A percentile compares a stretch with the other conserved stretches of the same genome.
Conservation (phyloP, 2,797 vertebrate species). For the Natrix natrix region DNA sequence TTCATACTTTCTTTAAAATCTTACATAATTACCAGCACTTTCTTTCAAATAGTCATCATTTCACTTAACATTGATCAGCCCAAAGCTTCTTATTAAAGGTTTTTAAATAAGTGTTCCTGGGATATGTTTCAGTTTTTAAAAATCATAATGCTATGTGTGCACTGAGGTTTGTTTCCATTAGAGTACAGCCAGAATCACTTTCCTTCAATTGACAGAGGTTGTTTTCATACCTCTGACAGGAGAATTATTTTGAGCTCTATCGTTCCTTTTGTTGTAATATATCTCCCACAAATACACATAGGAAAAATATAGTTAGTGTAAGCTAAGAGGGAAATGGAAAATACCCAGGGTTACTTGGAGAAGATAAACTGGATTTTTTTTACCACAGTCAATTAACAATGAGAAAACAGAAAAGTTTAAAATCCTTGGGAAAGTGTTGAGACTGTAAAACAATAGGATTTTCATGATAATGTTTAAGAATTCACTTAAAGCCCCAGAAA, state of each 20-base stretch:
- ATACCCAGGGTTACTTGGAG: neutral
- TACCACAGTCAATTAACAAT: constrained; percentile 8
- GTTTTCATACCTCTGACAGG: neutral
- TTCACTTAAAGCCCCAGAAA: neutral
- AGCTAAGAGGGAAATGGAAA: too few relatives aligned
- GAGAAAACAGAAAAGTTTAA: neutral
- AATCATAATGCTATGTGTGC: neutral
- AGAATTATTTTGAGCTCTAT: neutral
- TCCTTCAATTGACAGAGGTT: neutral
- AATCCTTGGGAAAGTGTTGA: neutral
- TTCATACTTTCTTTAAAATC: neutral
- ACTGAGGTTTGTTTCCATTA: neutral
- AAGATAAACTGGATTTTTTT: neutral
- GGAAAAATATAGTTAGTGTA: neutral
- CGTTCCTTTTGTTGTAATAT: neutral
- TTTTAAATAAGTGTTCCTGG: neutral
- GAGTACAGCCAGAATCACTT: neutral
- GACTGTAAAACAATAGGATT: neutral
- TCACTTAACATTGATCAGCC: neutral
- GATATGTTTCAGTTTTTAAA: neutral
- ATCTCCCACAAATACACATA: neutral
- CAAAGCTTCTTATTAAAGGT: neutral
- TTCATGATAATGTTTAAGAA: neutral
- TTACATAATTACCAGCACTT: neutral
- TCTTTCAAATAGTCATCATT: neutral